Conservation (phyloP, 2,113 vertebrate genomes). For the Pachypanchax playfairii region DNA sequence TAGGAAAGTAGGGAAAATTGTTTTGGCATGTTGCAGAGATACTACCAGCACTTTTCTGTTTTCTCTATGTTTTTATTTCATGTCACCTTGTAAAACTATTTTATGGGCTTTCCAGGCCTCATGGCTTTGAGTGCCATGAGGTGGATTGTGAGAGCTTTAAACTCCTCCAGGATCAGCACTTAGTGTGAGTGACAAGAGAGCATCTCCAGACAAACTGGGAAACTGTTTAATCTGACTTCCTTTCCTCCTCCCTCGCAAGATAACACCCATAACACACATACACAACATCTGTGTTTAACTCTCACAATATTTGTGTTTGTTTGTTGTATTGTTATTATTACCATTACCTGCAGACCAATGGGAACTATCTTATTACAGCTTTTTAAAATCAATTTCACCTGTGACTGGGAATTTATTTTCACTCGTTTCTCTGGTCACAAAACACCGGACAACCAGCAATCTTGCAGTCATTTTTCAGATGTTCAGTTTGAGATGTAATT, state of each 20-base stretch:
- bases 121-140: constrained; percentile 39
- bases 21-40: constrained; percentile 20
- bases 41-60: constrained; percentile 47
- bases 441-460: constrained; percentile 16
- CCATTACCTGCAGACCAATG: no score
- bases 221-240: constrained; percentile 33
- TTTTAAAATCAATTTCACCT: constrained; percentile 33
- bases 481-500: constrained; percentile 30
- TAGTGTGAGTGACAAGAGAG: constrained; percentile 58
- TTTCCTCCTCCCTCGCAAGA: not conserved
- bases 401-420: constrained; percentile 2
- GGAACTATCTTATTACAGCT: no score
- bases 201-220: constrained; percentile 64
- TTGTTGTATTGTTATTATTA: no score
- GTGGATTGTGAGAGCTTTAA: constrained; percentile 62
- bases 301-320: no score
- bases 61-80: constrained; percentile 68
- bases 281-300: not conserved
- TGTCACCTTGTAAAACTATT: constrained; percentile 80
- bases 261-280: not conserved
- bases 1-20: constrained; percentile 28
- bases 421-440: constrained; percentile 20
- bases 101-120: constrained; percentile 73
- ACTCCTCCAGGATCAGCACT: constrained; percentile 59
- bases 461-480: constrained; percentile 34